Base-by-base conservation (phyloP, 2,113 vertebrate species). In the Peucedramus taeniatus region DNA sequence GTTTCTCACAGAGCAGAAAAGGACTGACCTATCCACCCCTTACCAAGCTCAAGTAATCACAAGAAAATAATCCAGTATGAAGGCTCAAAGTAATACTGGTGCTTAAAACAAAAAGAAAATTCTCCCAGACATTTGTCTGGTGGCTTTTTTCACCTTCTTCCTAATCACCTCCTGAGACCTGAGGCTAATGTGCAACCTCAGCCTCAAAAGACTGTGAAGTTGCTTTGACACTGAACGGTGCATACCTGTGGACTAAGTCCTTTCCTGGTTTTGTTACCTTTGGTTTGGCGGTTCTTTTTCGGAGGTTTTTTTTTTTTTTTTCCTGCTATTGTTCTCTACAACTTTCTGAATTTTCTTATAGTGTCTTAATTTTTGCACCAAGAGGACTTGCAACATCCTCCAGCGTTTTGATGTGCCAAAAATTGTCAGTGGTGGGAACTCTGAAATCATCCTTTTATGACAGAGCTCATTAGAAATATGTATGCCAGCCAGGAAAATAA, bases 301-400 rank as follows among this genome's bases (percentile, higher is more conserved):
- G 54, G 35, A 78, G n/a, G 4, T 0, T 4, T 59, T 77, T 78
- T 60, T 54, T 6, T 3, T 0, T 4, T 59, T 77, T 78, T 60
- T 54, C 7, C 3, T 70, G 37, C 22, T 82, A 9, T 21, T 16
- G 1, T 42, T 77, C 47, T 80, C 24, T n/a, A 79, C 21, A 77
- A n/a, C 30, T 71, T 89, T 19, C n/a, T 60, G 47, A 54, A 15
- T 69, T 72, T 95, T 85, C 59, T 90, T 37, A 40, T 2, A 33
- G 11, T 50, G 22, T 44, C 35, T 68, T 87, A 59, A 44, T n/a
- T 89, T 87, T 71, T 68, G 57, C 22, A 82, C 8, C 30, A 42
- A 82, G 59, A 70, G 16, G 37, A 72, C 16, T 53, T 84, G 26
- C 4, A 31, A 49, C 4, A 0, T 57, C 15, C 10, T 68, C 40